A percentile compares a stretch with the other conserved stretches of the same genome.
Evolutionary conservation across 2,888 invertebrate species (phyloP).

Genomic region (Drosophila ustulata): DNA sequence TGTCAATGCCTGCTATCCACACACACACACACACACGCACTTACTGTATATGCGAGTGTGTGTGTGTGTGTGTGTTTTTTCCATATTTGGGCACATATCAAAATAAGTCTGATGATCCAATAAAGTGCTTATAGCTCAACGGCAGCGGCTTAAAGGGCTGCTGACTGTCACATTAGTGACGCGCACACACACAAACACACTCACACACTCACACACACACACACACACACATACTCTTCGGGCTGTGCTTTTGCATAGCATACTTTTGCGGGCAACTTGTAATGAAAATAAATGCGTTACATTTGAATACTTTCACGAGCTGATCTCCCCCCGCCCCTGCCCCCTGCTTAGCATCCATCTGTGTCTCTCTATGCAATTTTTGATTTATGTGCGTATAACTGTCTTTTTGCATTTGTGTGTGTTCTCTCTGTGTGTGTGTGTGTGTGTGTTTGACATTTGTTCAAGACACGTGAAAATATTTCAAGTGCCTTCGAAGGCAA

Average conservation of each 20-base stretch:
- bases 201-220: background rate
- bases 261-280: conserved; percentile 68
- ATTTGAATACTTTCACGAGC: conserved; percentile 76
- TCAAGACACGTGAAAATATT: conserved; percentile 83
- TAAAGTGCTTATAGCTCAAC: conserved; percentile 79
- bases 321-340: background rate
- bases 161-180: conserved; percentile 75
- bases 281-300: conserved; percentile 82
- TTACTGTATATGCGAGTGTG: background rate
- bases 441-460: conserved; percentile 80
- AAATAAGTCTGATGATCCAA: conserved; percentile 82
- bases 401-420: conserved; percentile 2
- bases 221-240: conserved; percentile 1
- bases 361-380: conserved; percentile 60
- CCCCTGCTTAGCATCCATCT: conserved; percentile 8
- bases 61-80: conserved; percentile 11
- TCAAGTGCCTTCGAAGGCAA: conserved; percentile 68
- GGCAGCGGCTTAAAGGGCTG: conserved; percentile 73
- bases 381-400: conserved; percentile 69
- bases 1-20: conserved; percentile 68
- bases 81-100: conserved; percentile 75
- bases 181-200: conserved; percentile 48
- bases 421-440: conserved; percentile 17
- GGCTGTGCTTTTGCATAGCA: conserved; percentile 63
- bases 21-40: conserved; percentile 26